A percentile compares a stretch with the other conserved stretches of the same genome.
Conservation (phyloP, 1,140 invertebrate species). For the Oreohelix idahoensis region DNA sequence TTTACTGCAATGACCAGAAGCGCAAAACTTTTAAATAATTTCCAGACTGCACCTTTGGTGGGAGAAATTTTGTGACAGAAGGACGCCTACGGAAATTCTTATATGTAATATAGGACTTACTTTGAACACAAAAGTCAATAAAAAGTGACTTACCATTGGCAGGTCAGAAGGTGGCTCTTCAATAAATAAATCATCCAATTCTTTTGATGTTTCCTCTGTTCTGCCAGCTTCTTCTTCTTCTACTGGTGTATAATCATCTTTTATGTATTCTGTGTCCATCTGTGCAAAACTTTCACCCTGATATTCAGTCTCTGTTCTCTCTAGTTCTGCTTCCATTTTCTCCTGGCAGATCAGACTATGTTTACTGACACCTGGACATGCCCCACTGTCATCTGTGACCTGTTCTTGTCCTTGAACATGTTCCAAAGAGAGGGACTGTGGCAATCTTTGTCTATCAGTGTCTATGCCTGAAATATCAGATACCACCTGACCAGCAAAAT, state of each 20-base stretch:
- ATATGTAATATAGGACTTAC: too few relatives aligned
- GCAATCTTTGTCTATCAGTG: background rate
- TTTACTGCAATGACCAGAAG: too few relatives aligned
- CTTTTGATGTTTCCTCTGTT: background rate
- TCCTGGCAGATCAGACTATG: background rate
- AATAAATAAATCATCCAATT: constrained; percentile 20
- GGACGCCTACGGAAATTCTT: too few relatives aligned
- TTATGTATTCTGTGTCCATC: background rate
- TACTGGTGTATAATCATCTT: background rate
- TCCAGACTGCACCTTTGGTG: too few relatives aligned
- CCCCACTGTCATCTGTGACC: background rate
- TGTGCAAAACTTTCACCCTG: background rate
- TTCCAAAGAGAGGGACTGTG: too few relatives aligned
- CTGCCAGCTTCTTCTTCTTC: background rate
- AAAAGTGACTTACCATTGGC: background rate
- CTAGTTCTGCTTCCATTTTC: background rate
- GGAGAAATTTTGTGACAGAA: too few relatives aligned
- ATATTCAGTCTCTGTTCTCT: background rate
- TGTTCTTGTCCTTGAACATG: background rate
- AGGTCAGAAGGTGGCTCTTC: background rate
- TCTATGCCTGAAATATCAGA: too few relatives aligned
- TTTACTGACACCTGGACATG: background rate
- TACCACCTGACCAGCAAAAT: too few relatives aligned
- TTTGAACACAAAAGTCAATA: background rate
- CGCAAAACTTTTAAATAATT: too few relatives aligned